Percentiles rank a stretch among this genome's conserved stretches.
These are phyloP conservation scores for Bacillus rossius DNA, from an alignment of 1,140 invertebrate species.

Conservation along the genomic window DNA sequence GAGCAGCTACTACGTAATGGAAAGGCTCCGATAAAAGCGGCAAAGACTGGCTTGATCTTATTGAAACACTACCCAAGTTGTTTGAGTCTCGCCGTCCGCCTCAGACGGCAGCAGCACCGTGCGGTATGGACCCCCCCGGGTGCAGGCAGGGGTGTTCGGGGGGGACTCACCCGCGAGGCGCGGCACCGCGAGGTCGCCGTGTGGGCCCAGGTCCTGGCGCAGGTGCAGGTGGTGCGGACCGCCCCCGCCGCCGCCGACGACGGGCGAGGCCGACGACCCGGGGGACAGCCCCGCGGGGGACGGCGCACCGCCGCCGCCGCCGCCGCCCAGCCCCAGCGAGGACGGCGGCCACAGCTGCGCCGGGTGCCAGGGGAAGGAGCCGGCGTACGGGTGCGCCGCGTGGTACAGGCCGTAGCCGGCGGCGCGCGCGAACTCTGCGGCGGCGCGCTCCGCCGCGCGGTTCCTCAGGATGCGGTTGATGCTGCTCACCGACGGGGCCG, in stretches of 20 bases:
- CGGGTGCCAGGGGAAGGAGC: conserved; percentile 36
- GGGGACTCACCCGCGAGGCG: conserved; percentile 40
- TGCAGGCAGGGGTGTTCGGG: neutral
- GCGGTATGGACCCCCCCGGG: no score
- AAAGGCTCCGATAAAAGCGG: no score
- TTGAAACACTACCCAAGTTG: no score
- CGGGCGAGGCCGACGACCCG: neutral
- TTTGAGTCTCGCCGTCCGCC: no score
- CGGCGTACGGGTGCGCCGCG: conserved; percentile 33
- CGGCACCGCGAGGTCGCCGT: conserved; percentile 42
- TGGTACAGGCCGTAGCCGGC: conserved; percentile 81
- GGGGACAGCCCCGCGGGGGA: conserved; percentile 44
- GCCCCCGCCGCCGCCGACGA: conserved; percentile 38
- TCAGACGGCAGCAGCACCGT: no score
- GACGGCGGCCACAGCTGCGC: conserved; percentile 29
- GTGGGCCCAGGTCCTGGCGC: no score
- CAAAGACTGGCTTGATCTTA: no score
- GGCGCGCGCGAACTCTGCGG: conserved; percentile 86
- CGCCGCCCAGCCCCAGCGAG: neutral
- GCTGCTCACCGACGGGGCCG: conserved; percentile 84
- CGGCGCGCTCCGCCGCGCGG: conserved; percentile 85
- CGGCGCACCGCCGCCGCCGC: conserved; percentile 35
- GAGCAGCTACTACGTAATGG: no score
- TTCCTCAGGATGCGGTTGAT: conserved; percentile 90
- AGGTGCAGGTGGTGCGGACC: conserved; percentile 41